phyloP scores from a whole-genome alignment of 2,113 vertebrate species.

The Lichenostomus cassidix region DNA sequence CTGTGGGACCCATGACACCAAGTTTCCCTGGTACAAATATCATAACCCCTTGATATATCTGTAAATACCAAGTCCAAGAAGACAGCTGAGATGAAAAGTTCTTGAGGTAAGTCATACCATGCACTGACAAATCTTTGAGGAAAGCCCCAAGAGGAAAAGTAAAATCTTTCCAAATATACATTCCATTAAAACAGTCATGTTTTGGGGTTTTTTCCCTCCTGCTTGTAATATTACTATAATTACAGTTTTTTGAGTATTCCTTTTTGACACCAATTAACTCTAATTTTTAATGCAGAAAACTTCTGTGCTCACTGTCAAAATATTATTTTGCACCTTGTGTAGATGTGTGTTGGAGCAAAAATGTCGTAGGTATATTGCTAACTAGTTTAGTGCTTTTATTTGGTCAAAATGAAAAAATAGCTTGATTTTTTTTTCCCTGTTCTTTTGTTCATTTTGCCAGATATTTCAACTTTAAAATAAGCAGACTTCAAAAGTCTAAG shows the following conservation, averaged over 20 bases:
- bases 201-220: fast-evolving
- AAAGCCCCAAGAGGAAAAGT: neutral
- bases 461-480: neutral
- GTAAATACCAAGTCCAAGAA: neutral
- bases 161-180: neutral
- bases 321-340: neutral
- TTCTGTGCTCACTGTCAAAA: neutral
- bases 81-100: neutral
- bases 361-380: neutral
- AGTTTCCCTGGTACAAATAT: neutral
- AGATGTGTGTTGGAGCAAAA: neutral
- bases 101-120: neutral
- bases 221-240: neutral
- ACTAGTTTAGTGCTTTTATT: neutral
- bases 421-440: neutral
- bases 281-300: neutral
- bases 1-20: neutral
- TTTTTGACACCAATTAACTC: neutral
- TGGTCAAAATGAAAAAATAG: neutral
- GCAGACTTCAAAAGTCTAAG: neutral
- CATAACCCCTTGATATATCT: neutral
- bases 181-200: neutral
- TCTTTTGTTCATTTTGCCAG: neutral
- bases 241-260: neutral
- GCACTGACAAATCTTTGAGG: neutral